Evolutionary conservation across 2,797 vertebrate genomes (phyloP), one percentile per base, ranked within the genome.

Genomic region (Falco novaeseelandiae): DNA sequence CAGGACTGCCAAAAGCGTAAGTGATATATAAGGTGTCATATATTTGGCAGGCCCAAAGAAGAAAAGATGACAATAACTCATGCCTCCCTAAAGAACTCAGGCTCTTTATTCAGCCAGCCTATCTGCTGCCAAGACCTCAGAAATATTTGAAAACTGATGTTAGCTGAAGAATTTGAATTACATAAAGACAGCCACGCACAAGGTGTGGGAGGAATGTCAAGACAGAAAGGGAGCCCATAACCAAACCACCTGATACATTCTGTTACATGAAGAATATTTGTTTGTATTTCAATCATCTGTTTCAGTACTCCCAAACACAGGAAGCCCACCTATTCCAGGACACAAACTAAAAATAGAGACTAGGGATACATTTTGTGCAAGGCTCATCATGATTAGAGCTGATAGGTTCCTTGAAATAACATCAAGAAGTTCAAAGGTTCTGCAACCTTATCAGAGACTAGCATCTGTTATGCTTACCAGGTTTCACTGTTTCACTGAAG

Each of bases 321-420:
- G 46, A 70, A 83, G 34, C 25, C 34, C 76, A 87, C 58, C 61
- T 96, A 81, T 49, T 66, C 27, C 76, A 83, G 38, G 46, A n/a
- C 58, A 88, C 19, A 34, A 91, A 69, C 89, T 95, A 94, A 92
- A 91, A 96, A 77, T 51, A 91, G 44, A 89, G 54, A 76, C n/a
- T 44, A 91, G 54, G 58, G 71, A 80, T 38, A 90, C 42, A 72
- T 67, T 87, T 57, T 91, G 49, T 51, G 20, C 54, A 84, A 61
- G 40, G 52, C 42, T 90, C 18, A 72, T 19, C 26, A 62, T 19
- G 19, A 84, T 26, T 48, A 62, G 42, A 89, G 57, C 26, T n/a
- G 32, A 67, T 13, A 81, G 13, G 54, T 69, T 81, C 54, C 61
- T 51, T 86, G 61, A 94, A 96, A 81, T 42, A 91, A 86, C 65